Evolutionary conservation across 1,140 invertebrate species (phyloP).

Genomic region (Leguminivora glycinivorella): DNA sequence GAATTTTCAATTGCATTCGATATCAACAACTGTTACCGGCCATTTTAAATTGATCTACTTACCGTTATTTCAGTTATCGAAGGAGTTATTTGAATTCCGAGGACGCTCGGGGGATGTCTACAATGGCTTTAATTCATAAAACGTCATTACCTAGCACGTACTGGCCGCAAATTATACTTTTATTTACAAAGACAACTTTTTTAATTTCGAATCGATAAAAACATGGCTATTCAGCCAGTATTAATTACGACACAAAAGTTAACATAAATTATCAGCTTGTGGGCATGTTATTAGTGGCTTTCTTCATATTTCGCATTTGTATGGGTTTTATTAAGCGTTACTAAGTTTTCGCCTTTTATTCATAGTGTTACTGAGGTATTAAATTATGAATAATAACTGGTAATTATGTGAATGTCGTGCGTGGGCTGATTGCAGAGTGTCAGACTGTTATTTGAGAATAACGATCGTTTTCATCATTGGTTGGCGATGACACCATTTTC

Average conservation of each 20-base stretch:
- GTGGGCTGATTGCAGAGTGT: constrained; percentile 14
- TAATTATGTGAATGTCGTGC: constrained; percentile 26
- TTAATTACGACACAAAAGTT: constrained; percentile 58
- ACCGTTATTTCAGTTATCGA: constrained; percentile 45
- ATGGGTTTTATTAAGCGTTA: constrained; percentile 43
- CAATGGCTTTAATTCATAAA: constrained; percentile 64
- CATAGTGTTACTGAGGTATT: constrained; percentile 15
- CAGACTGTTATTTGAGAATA: constrained; percentile 11
- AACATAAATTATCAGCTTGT: constrained; percentile 63
- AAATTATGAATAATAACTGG: constrained; percentile 24
- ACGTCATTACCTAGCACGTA: constrained; percentile 51
- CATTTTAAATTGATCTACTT: constrained; percentile 44
- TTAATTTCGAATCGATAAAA: constrained; percentile 35
- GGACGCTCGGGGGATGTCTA: constrained; percentile 48
- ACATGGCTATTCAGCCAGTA: constrained; percentile 49
- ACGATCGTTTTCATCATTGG: constrained; percentile 18
- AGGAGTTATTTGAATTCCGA: constrained; percentile 35
- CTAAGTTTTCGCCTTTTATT: constrained; percentile 38
- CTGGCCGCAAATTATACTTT: constrained; percentile 66
- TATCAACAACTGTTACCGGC: constrained; percentile 65
- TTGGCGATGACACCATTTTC: constrained; percentile 20
- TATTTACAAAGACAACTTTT: constrained; percentile 56
- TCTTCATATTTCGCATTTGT: constrained; percentile 40
- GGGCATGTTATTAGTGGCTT: constrained; percentile 56
- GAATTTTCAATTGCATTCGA: constrained; percentile 60